Conservation (phyloP, 2,113 vertebrate genomes). For the Lagopus muta region DNA sequence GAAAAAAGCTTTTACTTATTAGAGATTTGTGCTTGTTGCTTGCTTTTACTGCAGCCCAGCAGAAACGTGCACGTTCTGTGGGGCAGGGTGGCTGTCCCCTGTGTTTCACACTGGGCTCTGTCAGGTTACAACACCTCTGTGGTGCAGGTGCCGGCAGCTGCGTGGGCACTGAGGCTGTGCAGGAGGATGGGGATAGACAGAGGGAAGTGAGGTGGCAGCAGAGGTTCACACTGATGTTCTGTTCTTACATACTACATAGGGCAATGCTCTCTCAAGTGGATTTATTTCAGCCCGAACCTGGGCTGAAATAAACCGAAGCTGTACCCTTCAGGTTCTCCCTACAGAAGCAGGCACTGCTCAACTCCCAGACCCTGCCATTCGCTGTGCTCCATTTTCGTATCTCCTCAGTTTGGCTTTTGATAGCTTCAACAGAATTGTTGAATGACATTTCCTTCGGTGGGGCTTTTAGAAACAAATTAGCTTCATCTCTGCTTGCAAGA, state of each 20-base stretch:
- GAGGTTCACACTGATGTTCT: not conserved
- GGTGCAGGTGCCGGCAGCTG: not conserved
- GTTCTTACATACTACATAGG: not conserved
- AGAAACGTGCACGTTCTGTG: not conserved
- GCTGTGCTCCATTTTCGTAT: not conserved
- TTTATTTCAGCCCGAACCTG: not conserved
- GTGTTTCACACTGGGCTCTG: not conserved
- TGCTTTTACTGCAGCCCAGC: not conserved
- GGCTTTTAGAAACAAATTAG: not conserved
- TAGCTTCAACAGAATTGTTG: not conserved
- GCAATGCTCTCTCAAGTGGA: not conserved
- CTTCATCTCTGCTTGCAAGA: not conserved
- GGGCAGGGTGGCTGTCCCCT: not conserved
- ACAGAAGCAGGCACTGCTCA: not conserved
- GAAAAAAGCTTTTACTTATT: not conserved
- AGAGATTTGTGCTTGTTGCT: not conserved
- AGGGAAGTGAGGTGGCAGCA: not conserved
- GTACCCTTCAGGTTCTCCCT: not conserved
- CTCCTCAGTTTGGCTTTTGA: not conserved
- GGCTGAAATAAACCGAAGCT: too few species aligned
- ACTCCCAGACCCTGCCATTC: not conserved
- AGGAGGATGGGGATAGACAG: not conserved
- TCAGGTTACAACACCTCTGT: not conserved
- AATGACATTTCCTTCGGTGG: conserved; percentile 15
- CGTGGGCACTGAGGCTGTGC: not conserved